Conservation (phyloP, 1,140 invertebrate species). For the Trichonephila inaurata region DNA sequence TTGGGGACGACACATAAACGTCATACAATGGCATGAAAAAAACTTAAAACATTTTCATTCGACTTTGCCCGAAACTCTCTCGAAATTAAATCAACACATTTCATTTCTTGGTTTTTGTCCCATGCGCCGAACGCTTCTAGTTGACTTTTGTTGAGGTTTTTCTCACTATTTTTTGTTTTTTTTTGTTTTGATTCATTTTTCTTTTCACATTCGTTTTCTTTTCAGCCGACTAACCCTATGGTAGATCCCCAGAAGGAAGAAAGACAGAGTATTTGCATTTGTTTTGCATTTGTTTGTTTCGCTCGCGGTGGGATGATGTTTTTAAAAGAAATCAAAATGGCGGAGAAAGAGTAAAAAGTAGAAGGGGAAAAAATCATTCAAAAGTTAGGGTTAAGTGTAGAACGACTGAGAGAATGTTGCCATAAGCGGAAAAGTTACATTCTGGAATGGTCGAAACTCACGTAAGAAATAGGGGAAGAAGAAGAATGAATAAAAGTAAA, state of each 20-base stretch:
- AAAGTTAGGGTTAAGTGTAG: neutral
- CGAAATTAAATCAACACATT: slow-evolving; percentile 32
- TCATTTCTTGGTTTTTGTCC: slow-evolving; percentile 1
- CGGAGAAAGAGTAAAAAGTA: neutral
- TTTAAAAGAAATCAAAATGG: slow-evolving; percentile 35
- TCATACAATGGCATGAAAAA: neutral
- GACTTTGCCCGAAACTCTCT: neutral
- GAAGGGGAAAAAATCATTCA: neutral
- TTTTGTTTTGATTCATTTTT: neutral
- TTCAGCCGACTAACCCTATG: neutral
- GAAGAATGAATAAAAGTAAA: neutral
- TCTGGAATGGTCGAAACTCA: neutral
- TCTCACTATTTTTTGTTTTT: neutral
- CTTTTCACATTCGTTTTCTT: neutral
- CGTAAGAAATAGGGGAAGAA: neutral
- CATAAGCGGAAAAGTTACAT: slow-evolving; percentile 31
- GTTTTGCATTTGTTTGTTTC: slow-evolving; percentile 25
- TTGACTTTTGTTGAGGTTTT: neutral
- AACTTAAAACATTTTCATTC: slow-evolving; percentile 22
- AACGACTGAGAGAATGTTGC: neutral
- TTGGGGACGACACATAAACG: neutral
- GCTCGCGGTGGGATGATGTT: slow-evolving; percentile 5
- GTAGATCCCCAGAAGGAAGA: neutral
- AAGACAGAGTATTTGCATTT: slow-evolving; percentile 7
- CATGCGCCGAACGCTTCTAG: neutral